Evolutionary conservation across 2,797 vertebrate species (phyloP).

Genomic region (Masticophis lateralis): DNA sequence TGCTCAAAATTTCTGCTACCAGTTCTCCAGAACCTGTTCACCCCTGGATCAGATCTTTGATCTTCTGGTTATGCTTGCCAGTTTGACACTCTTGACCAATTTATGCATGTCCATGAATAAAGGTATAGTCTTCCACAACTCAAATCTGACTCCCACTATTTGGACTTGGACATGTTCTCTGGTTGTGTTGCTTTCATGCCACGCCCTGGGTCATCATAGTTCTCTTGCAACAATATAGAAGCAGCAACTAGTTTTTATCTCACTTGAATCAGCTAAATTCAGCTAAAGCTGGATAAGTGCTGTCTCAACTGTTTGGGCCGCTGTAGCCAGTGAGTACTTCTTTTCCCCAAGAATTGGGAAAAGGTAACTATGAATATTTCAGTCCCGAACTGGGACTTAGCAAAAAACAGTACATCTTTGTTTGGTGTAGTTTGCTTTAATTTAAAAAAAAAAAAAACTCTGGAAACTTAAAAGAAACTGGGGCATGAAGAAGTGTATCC

Average conservation of each 20-base stretch:
- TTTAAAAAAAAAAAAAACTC: background rate
- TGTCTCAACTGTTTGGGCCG: background rate
- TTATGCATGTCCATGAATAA: background rate
- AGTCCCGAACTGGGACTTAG: background rate
- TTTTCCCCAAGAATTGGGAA: background rate
- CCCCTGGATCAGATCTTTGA: background rate
- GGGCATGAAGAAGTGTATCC: background rate
- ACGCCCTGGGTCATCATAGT: too few relatives aligned
- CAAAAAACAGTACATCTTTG: background rate
- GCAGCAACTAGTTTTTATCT: background rate
- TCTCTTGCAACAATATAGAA: background rate
- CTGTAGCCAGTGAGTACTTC: background rate
- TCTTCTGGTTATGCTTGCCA: background rate
- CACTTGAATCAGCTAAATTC: background rate
- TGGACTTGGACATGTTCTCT: background rate
- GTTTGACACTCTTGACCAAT: background rate
- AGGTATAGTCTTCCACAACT: background rate
- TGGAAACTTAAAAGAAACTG: background rate
- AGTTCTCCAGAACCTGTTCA: too few relatives aligned
- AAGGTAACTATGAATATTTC: background rate
- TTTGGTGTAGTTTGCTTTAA: background rate
- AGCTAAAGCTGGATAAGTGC: background rate
- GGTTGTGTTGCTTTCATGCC: too few relatives aligned
- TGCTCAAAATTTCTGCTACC: too few relatives aligned
- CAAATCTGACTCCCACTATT: background rate